phyloP scores from a whole-genome alignment of 2,797 vertebrate species.

The Rhinichthys osculus region DNA sequence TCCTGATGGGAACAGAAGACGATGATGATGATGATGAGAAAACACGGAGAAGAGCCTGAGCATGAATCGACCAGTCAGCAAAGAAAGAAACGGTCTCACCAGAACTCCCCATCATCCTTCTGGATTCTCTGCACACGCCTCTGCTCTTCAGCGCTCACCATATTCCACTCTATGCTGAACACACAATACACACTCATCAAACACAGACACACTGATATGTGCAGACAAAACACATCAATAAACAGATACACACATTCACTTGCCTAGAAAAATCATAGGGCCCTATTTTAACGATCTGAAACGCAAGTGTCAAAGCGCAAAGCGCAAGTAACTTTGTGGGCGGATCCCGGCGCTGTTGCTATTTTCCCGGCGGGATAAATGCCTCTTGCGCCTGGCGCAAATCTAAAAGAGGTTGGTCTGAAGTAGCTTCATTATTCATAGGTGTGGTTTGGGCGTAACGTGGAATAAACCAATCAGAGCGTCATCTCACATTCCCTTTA shows the following conservation, averaged over 20 bases:
- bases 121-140: slow-evolving; percentile 62
- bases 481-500: too few species aligned
- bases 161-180: slow-evolving; percentile 72
- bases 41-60: background rate
- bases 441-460: too few species aligned
- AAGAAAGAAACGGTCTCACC: slow-evolving; percentile 66
- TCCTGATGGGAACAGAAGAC: slow-evolving; percentile 69
- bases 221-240: background rate
- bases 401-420: too few species aligned
- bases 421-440: too few species aligned
- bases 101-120: slow-evolving; percentile 82
- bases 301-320: too few species aligned
- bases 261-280: background rate
- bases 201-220: slow-evolving; percentile 2
- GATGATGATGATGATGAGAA: background rate
- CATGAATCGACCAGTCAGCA: background rate
- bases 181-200: background rate
- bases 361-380: too few species aligned
- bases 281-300: too few species aligned
- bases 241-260: background rate
- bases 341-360: too few species aligned
- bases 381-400: too few species aligned
- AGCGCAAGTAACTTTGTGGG: too few species aligned
- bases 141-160: slow-evolving; percentile 71
- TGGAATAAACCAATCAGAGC: too few species aligned